These are phyloP conservation scores for Cantharis flavilabris DNA, from an alignment of 2,888 invertebrate genomes.

Conservation along the genomic window DNA sequence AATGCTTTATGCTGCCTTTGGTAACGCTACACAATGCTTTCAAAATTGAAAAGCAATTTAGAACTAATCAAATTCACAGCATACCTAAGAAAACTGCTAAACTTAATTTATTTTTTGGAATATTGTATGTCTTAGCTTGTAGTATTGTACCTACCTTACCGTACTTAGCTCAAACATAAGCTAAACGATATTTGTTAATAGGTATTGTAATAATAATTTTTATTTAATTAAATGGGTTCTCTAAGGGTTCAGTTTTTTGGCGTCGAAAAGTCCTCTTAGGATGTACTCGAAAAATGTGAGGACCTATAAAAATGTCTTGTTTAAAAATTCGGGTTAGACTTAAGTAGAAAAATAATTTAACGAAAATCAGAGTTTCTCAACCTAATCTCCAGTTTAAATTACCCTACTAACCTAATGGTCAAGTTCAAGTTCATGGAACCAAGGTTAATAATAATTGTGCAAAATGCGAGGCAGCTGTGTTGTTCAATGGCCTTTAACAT, in stretches of 20 bases:
- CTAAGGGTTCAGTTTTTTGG: not conserved
- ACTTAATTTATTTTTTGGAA: conserved; percentile 87
- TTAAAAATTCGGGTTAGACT: not conserved
- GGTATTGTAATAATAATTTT: not conserved
- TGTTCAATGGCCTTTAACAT: not conserved
- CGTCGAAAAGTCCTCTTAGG: not conserved
- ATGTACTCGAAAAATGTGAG: not conserved
- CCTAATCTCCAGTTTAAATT: not conserved
- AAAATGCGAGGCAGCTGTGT: not conserved
- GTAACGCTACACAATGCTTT: conserved; percentile 88
- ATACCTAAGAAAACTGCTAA: conserved; percentile 89
- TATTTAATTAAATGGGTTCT: not conserved
- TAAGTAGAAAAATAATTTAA: not conserved
- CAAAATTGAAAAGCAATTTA: conserved; percentile 85
- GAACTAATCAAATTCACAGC: conserved; percentile 76
- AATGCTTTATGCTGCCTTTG: conserved; percentile 88
- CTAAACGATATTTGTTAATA: not conserved
- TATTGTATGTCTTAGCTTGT: conserved; percentile 85
- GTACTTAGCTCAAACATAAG: conserved; percentile 57
- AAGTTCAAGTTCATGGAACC: not conserved
- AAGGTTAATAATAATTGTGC: not conserved
- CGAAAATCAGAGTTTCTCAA: not conserved
- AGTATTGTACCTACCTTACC: conserved; percentile 70
- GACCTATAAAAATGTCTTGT: not conserved
- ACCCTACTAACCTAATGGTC: not conserved